Conservation (phyloP, 1,140 invertebrate species). For the Drosophila mojavensis region DNA sequence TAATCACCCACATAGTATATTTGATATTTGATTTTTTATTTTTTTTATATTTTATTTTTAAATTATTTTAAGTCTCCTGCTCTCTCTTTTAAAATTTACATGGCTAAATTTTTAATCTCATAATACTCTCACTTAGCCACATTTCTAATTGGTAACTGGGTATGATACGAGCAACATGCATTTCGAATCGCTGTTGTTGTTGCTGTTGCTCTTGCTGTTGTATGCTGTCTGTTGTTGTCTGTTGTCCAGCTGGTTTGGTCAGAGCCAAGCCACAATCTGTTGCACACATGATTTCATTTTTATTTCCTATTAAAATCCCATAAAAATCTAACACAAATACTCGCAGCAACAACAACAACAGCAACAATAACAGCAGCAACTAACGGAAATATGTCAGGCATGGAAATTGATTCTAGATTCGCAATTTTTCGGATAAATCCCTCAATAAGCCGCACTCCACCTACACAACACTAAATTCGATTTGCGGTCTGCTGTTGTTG, state of each 20-base stretch:
- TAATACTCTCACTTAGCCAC: not conserved
- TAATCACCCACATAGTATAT: too few species aligned
- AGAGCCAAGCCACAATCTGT: constrained; percentile 66
- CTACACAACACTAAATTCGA: constrained; percentile 1
- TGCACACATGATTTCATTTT: constrained; percentile 83
- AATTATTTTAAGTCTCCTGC: too few species aligned
- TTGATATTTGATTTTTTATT: too few species aligned
- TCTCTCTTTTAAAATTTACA: too few species aligned
- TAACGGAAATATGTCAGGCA: constrained; percentile 43
- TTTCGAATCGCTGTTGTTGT: constrained; percentile 30
- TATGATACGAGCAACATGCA: constrained; percentile 17
- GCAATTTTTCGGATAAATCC: constrained; percentile 21
- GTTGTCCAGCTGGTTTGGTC: constrained; percentile 14
- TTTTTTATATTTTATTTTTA: too few species aligned
- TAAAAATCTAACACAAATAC: constrained; percentile 76
- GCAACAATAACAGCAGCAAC: constrained; percentile 16
- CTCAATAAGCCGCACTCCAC: not conserved
- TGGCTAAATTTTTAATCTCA: not conserved
- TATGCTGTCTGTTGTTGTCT: not conserved
- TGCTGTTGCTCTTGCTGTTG: constrained; percentile 9
- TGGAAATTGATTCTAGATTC: constrained; percentile 42
- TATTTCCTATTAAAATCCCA: constrained; percentile 80
- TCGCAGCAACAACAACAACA: constrained; percentile 20
- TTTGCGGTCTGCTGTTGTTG: constrained; percentile 35
- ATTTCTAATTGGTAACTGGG: not conserved